Evolutionary conservation across 2,888 invertebrate species (phyloP), one percentile per base, ranked within the genome.

Genomic region (Alcis repandata): DNA sequence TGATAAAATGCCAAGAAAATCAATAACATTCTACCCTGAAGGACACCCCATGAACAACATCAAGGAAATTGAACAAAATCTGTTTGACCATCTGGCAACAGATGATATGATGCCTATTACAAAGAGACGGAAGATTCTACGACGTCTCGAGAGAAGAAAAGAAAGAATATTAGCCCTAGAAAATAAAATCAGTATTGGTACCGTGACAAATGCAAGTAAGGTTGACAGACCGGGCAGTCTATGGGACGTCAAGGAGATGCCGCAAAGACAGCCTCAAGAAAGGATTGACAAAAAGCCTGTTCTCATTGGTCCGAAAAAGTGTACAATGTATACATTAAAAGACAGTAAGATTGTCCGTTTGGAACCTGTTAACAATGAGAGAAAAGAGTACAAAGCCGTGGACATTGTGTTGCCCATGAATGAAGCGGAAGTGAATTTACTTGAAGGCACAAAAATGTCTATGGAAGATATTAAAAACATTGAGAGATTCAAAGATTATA

Each of bases 11-110:
- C 78, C 82, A 8, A 79, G 82, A 45, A 78, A 75, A 57, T 73
- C 76, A 59, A 72, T 78, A 58, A 86, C 75, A 56, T 83, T 84
- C 43, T 91, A 90, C 59, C 89, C 91, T 0, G 84, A 88, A 36
- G 89, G 88, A 4, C 94, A 94, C 72, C 95, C 95, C 13, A 94
- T 95, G 82, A 91, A 95, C 75, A 82, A 90, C 45, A 76, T 95
- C 3, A 90, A 92, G 72, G 84, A 92, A 54, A 75, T 95, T 17
- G 94, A 94, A 76, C 76, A 90, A 52, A 85, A 90, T 46, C 69
- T 94, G 53, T 94, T 94, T 75, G 87, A 89, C 0, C 90, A 94
- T 71, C 77, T 93, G n/a, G 83, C 85, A 67, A 77, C 81, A 48
- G 87, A 90, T 54, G 87, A 90, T 13, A 82, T 88, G n/a, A 78